Conservation (phyloP, 2,888 invertebrate genomes). For the Apoda limacodes region DNA sequence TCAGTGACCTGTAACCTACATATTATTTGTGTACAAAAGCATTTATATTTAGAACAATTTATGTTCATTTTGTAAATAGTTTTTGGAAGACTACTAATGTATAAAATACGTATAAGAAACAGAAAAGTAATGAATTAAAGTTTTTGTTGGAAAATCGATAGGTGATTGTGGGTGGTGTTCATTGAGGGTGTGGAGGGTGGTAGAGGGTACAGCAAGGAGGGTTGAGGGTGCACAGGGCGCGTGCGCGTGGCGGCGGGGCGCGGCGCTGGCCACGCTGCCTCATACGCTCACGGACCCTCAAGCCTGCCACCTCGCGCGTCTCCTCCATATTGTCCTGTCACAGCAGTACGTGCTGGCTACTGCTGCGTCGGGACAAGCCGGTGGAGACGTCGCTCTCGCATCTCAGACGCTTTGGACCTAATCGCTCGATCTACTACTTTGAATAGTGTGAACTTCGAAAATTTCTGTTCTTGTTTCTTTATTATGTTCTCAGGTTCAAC, state of each 20-base stretch:
- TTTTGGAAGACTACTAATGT: no score
- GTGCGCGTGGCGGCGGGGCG: slow-evolving; percentile 37
- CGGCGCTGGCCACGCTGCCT: slow-evolving; percentile 48
- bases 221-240: slow-evolving; percentile 27
- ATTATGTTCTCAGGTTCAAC: slow-evolving; percentile 30
- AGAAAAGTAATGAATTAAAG: slow-evolving; percentile 31
- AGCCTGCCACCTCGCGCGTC: slow-evolving; percentile 47
- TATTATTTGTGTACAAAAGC: no score
- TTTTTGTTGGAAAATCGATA: slow-evolving; percentile 56
- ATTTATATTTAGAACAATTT: neutral
- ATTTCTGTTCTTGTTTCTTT: slow-evolving; percentile 22
- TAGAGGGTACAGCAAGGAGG: slow-evolving; percentile 20
- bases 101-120: slow-evolving; percentile 20
- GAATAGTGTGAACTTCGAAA: no score
- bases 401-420: slow-evolving; percentile 9
- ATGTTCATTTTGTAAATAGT: neutral
- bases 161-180: slow-evolving; percentile 57
- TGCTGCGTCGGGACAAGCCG: slow-evolving; percentile 92
- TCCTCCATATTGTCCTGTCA: slow-evolving; percentile 97
- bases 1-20: slow-evolving; percentile 28
- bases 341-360: slow-evolving; percentile 92
- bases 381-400: slow-evolving; percentile 39
- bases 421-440: no score
- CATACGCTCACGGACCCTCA: slow-evolving; percentile 67
- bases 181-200: slow-evolving; percentile 47